These are phyloP conservation scores for Drosophila tanythrix DNA, from an alignment of 2,888 invertebrate genomes.

Conservation along the genomic window DNA sequence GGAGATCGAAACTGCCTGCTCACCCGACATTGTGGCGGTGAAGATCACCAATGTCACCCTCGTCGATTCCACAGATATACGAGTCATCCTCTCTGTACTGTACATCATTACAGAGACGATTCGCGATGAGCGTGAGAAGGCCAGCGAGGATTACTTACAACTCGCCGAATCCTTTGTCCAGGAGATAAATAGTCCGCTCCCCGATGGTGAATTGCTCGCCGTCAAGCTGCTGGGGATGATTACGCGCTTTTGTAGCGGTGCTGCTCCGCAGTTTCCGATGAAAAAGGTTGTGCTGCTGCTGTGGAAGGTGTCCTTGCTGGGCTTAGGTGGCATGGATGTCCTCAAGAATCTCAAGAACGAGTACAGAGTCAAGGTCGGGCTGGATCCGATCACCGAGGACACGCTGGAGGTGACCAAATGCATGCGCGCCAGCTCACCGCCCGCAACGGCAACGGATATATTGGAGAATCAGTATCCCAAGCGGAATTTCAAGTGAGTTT, in stretches of 20 bases:
- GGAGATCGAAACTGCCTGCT: conserved; percentile 93
- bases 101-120: conserved; percentile 98
- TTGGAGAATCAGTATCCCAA: conserved; percentile 94
- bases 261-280: conserved; percentile 98
- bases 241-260: conserved; percentile 97
- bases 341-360: conserved; percentile 91
- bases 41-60: conserved; percentile 91
- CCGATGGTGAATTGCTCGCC: conserved; percentile 92
- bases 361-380: conserved; percentile 89
- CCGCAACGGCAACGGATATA: conserved; percentile 95
- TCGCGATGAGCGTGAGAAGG: conserved; percentile 88
- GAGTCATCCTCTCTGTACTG: conserved; percentile 95
- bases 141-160: conserved; percentile 84
- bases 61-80: conserved; percentile 95
- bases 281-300: conserved; percentile 97
- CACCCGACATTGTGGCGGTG: conserved; percentile 89
- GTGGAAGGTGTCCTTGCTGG: conserved; percentile 97
- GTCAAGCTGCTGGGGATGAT: conserved; percentile 98
- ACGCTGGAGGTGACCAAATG: conserved; percentile 96
- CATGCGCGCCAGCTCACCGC: conserved; percentile 98
- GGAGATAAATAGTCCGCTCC: conserved; percentile 86
- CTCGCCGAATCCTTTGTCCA: conserved; percentile 87
- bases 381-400: conserved; percentile 94
- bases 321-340: conserved; percentile 95
- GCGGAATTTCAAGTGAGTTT: conserved; percentile 88